These are phyloP conservation scores for Hucho hucho DNA, from an alignment of 2,113 vertebrate species.

Conservation along the genomic window DNA sequence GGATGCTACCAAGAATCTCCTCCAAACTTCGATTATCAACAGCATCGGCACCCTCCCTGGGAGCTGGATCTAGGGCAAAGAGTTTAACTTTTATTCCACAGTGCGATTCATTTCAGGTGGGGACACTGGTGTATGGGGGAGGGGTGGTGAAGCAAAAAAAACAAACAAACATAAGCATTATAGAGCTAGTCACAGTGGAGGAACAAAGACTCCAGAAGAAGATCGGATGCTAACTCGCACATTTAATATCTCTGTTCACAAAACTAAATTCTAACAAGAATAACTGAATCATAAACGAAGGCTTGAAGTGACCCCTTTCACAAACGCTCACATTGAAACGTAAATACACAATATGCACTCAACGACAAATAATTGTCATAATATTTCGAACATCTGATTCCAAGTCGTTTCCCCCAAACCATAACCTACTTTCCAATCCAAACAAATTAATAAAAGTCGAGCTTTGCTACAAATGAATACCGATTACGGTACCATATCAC, in stretches of 20 bases:
- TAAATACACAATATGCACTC: not conserved
- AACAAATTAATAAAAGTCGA: not conserved
- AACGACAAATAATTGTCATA: conserved; percentile 30
- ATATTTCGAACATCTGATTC: conserved; percentile 36
- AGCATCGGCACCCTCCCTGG: conserved; percentile 72
- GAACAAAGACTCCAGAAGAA: conserved; percentile 47
- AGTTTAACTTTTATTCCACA: conserved; percentile 64
- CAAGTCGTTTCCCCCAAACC: not conserved
- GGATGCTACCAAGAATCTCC: conserved; percentile 94
- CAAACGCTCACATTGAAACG: conserved; percentile 32
- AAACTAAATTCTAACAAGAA: conserved; percentile 37
- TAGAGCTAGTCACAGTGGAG: conserved; percentile 46
- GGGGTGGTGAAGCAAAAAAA: conserved; percentile 58
- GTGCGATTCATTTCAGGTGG: conserved; percentile 64
- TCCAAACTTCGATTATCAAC: conserved; percentile 90
- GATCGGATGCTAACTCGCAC: conserved; percentile 52
- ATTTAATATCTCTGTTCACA: conserved; percentile 54
- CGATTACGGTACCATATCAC: conserved; percentile 42
- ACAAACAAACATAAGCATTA: conserved; percentile 62
- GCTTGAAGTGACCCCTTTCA: conserved; percentile 23
- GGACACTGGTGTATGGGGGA: conserved; percentile 55
- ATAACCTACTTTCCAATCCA: not conserved
- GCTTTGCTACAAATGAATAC: conserved; percentile 17
- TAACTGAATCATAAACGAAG: not conserved
- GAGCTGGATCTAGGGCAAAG: conserved; percentile 71